Evolutionary conservation across 1,140 invertebrate genomes (phyloP).

Genomic region (Bradysia coprophila): DNA sequence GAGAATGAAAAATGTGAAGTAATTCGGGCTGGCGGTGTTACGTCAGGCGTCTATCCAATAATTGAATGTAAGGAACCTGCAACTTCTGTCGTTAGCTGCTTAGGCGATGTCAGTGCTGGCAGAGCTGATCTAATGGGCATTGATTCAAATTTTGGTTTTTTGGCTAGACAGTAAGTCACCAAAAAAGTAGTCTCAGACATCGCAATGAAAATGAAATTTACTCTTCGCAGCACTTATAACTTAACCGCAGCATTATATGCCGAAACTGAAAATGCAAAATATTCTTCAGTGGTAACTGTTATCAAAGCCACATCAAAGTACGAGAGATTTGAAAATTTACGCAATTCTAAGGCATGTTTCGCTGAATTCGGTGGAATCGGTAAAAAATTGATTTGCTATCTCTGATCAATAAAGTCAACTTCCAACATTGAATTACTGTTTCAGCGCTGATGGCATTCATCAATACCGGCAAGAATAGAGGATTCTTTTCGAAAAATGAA

Average conservation of each 20-base stretch:
- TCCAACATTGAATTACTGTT: constrained; percentile 1
- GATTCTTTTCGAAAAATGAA: constrained; percentile 21
- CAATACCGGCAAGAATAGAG: constrained; percentile 23
- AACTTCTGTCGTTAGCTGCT: constrained; percentile 32
- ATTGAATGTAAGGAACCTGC: constrained; percentile 22
- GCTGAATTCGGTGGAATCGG: constrained; percentile 39
- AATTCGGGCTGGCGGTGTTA: not conserved
- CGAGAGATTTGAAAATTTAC: constrained; percentile 32
- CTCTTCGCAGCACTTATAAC: constrained; percentile 27
- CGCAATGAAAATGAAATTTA: not conserved
- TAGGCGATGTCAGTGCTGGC: constrained; percentile 32
- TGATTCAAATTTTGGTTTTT: constrained; percentile 47
- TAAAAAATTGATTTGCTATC: constrained; percentile 11
- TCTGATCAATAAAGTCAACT: not conserved
- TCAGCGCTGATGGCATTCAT: constrained; percentile 38
- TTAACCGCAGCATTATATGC: constrained; percentile 32
- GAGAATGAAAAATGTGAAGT: constrained; percentile 6
- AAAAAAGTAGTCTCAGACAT: not conserved
- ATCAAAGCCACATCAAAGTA: constrained; percentile 20
- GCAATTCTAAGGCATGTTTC: constrained; percentile 39
- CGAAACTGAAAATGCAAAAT: constrained; percentile 25
- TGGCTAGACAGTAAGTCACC: constrained; percentile 39
- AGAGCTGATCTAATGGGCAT: constrained; percentile 45
- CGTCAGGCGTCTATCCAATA: not conserved
- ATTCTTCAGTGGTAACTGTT: constrained; percentile 34